Evolutionary conservation across 37 sponge, comb jelly and placozoan species (phyloP).

Genomic region (Chondrilla cf. caribensis): DNA sequence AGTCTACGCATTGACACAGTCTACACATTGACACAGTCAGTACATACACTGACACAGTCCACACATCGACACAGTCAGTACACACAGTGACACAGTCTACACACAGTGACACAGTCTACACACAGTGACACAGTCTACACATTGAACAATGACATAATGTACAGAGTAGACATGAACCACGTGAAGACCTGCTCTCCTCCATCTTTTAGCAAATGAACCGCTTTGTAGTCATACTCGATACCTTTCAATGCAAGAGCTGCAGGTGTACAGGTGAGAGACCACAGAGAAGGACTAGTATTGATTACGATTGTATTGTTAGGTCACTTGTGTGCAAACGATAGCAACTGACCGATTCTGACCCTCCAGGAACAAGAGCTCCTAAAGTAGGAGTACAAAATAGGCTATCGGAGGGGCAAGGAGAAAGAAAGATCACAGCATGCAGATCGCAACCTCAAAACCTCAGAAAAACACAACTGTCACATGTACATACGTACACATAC

Average conservation of each 20-base stretch:
- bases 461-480: not conserved
- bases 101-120: constrained; percentile 5
- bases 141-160: too few relatives aligned
- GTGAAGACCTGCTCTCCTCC: constrained; percentile 89
- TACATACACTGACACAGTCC: too few relatives aligned
- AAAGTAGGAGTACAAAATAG: constrained; percentile 93
- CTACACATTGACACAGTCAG: too few relatives aligned
- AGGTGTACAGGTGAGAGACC: not conserved
- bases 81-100: too few relatives aligned
- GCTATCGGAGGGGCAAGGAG: constrained; percentile 40
- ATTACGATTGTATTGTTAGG: too few relatives aligned
- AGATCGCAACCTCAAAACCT: not conserved
- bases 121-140: not conserved
- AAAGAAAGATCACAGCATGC: not conserved
- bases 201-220: constrained; percentile 91
- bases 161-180: too few relatives aligned
- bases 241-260: constrained; percentile 91
- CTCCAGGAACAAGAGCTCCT: constrained; percentile 98
- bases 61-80: too few relatives aligned
- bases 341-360: constrained; percentile 84
- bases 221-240: constrained; percentile 88
- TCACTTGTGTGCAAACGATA: too few relatives aligned
- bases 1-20: too few relatives aligned
- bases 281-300: not conserved
- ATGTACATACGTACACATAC: not conserved